Evolutionary conservation across 2,888 invertebrate genomes (phyloP).

Genomic region (Drosophila peninsularis): DNA sequence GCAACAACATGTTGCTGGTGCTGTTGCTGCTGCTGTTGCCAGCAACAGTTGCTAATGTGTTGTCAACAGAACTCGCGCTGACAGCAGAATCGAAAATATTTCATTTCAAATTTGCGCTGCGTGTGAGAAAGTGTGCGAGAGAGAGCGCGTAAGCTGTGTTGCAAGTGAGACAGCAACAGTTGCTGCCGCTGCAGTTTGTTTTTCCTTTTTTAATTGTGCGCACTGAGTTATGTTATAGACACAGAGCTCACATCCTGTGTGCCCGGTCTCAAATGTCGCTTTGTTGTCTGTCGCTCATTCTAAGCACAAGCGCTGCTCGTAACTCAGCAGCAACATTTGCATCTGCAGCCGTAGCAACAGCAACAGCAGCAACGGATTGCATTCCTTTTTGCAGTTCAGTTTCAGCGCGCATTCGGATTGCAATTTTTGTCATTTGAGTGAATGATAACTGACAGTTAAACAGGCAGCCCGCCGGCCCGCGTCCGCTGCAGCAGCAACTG

Average conservation of each 20-base stretch:
- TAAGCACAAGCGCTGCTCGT: constrained; percentile 50
- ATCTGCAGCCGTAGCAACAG: constrained; percentile 44
- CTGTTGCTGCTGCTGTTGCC: constrained; percentile 30
- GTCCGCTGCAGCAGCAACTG: constrained; percentile 19
- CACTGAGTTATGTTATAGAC: constrained; percentile 59
- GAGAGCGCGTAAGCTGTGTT: neutral
- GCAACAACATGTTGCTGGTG: constrained; percentile 61
- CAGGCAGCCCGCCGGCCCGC: constrained; percentile 47
- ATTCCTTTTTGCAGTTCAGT: constrained; percentile 45
- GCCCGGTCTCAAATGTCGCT: constrained; percentile 39
- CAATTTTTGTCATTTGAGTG: constrained; percentile 78
- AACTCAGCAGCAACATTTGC: constrained; percentile 61
- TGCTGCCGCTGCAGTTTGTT: constrained; percentile 8
- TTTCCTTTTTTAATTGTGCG: constrained; percentile 34
- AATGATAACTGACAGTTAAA: constrained; percentile 81
- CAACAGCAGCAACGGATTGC: constrained; percentile 31
- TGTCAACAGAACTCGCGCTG: constrained; percentile 78
- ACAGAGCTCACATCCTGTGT: constrained; percentile 56
- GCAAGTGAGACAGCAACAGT: constrained; percentile 6
- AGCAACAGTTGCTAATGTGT: constrained; percentile 76
- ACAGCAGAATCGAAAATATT: constrained; percentile 81
- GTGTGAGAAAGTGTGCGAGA: constrained; percentile 27
- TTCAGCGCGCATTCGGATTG: constrained; percentile 41
- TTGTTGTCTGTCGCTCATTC: constrained; percentile 37
- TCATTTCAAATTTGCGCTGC: constrained; percentile 74